Conservation (phyloP, 1,140 invertebrate species). For the Drosophila littoralis region DNA sequence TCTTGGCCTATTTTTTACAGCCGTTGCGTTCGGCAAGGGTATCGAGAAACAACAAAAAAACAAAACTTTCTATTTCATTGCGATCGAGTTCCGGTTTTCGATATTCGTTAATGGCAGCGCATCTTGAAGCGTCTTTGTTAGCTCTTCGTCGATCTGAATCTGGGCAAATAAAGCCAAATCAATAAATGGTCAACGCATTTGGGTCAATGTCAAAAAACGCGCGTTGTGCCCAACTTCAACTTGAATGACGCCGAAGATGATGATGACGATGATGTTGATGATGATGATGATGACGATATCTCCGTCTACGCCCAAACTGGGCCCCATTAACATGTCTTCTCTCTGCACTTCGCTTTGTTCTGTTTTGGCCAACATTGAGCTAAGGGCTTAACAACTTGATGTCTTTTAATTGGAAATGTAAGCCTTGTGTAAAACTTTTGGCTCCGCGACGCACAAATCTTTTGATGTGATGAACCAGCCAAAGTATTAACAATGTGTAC, state of each 20-base stretch:
- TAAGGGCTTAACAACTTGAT: conserved; percentile 3
- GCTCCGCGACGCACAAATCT: conserved; percentile 38
- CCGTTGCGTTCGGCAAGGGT: conserved; percentile 18
- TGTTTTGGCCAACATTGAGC: conserved; percentile 11
- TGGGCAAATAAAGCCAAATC: conserved; percentile 57
- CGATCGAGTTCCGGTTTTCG: conserved; percentile 67
- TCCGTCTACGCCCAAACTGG: conserved; percentile 34
- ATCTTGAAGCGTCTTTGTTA: conserved; percentile 3
- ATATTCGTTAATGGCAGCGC: conserved; percentile 41
- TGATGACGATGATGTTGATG: conserved; percentile 14
- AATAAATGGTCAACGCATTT: conserved; percentile 64
- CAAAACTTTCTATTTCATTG: conserved; percentile 78
- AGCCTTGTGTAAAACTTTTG: conserved; percentile 48
- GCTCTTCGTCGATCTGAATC: conserved; percentile 49
- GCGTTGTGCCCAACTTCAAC: conserved; percentile 37
- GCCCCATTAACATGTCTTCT: conserved; percentile 53
- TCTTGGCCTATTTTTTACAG: conserved; percentile 17
- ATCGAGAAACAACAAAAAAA: conserved; percentile 21
- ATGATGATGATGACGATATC: conserved; percentile 44
- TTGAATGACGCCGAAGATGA: conserved; percentile 8
- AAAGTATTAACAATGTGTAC: conserved; percentile 7
- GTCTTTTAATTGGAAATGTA: conserved; percentile 64
- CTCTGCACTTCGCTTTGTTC: conserved; percentile 5
- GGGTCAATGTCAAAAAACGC: conserved; percentile 71
- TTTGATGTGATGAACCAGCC: conserved; percentile 56